These are phyloP conservation scores for Pterostichus niger DNA, from an alignment of 2,888 invertebrate species.

Conservation along the genomic window DNA sequence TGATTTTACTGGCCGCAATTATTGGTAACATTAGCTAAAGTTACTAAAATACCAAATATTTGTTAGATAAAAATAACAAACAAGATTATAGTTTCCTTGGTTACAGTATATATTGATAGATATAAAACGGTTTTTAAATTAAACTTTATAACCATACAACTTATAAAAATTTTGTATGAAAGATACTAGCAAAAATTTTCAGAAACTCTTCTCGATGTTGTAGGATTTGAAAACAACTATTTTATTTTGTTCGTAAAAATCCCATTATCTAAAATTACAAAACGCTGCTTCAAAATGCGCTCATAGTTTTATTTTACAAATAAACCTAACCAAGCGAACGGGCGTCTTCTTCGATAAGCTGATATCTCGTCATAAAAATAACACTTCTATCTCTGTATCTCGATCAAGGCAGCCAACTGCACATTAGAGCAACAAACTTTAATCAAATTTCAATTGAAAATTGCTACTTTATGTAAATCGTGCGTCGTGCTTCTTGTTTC, in stretches of 20 bases:
- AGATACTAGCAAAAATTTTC: too few relatives aligned
- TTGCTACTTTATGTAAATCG: conserved; percentile 47
- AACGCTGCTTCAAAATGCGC: conserved; percentile 45
- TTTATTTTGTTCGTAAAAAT: conserved; percentile 58
- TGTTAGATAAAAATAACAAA: too few relatives aligned
- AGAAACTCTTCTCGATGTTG: neutral
- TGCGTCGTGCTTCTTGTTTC: neutral
- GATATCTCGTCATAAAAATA: conserved; percentile 18
- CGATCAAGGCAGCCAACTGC: neutral
- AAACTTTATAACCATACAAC: too few relatives aligned
- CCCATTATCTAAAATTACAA: conserved; percentile 53
- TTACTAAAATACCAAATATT: too few relatives aligned
- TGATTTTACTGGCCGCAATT: too few relatives aligned
- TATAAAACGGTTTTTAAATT: too few relatives aligned
- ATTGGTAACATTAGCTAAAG: too few relatives aligned
- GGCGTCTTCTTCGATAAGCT: neutral
- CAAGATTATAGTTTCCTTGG: too few relatives aligned
- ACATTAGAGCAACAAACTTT: conserved; percentile 30
- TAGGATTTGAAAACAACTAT: conserved; percentile 6
- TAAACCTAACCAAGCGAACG: conserved; percentile 14
- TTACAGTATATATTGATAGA: too few relatives aligned
- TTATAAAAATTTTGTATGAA: too few relatives aligned
- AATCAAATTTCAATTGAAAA: conserved; percentile 55
- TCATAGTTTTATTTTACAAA: conserved; percentile 55
- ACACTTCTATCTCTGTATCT: neutral